Evolutionary conservation across 1,140 invertebrate genomes (phyloP).

Genomic region (Magallana gigas): DNA sequence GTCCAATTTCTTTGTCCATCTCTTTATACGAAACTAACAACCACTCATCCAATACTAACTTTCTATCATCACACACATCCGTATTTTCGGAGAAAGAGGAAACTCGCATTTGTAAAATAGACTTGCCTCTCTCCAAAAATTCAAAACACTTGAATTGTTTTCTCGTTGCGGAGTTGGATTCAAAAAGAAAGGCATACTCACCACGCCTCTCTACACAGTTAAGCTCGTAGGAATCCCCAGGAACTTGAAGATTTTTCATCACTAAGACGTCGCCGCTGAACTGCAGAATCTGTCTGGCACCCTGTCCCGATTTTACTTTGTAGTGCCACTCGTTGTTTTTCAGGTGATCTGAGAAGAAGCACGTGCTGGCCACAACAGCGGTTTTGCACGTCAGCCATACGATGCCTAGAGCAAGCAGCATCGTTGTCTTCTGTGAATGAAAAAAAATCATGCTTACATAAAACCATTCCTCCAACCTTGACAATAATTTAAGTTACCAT

Average conservation of each 20-base stretch:
- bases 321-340: constrained; percentile 22
- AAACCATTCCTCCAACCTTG: no score
- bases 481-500: no score
- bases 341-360: background rate
- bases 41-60: constrained; percentile 63
- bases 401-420: constrained; percentile 6
- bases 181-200: background rate
- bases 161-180: background rate
- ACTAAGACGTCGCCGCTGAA: background rate
- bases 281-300: background rate
- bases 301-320: background rate
- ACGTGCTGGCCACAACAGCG: background rate
- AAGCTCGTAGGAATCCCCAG: background rate
- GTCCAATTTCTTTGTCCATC: constrained; percentile 57
- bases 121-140: constrained; percentile 55
- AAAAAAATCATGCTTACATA: no score
- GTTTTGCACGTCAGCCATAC: background rate
- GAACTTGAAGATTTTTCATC: background rate
- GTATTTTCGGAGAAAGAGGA: constrained; percentile 49
- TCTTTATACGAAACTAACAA: constrained; percentile 57
- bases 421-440: background rate
- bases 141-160: constrained; percentile 46
- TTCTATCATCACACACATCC: constrained; percentile 58
- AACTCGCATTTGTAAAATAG: constrained; percentile 62
- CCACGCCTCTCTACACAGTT: constrained; percentile 13